Evolutionary conservation across 2,797 vertebrate species (phyloP).

Genomic region (Pteronotus mesoamericanus): DNA sequence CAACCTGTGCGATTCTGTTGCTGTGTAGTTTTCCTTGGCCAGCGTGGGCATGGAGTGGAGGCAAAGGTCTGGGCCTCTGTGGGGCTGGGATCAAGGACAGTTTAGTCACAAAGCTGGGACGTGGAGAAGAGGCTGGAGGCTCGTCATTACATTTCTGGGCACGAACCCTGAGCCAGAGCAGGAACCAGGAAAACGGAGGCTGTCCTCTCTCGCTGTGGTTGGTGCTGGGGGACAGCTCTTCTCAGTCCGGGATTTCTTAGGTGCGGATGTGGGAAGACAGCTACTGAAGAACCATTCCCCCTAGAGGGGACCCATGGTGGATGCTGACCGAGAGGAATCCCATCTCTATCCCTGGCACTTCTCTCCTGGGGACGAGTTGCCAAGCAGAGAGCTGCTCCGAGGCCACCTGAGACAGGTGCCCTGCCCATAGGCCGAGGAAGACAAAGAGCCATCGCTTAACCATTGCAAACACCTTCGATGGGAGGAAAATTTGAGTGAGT

Average conservation of each 20-base stretch:
- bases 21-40: background rate
- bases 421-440: background rate
- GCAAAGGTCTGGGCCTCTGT: rapidly evolving
- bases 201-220: background rate
- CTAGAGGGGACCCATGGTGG: background rate
- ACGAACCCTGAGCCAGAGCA: background rate
- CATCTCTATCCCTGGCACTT: background rate
- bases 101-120: background rate
- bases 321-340: background rate
- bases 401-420: rapidly evolving
- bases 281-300: background rate
- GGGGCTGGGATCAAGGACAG: background rate
- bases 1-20: background rate
- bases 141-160: background rate
- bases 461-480: background rate
- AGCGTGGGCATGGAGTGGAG: background rate
- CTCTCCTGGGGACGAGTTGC: background rate
- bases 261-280: background rate
- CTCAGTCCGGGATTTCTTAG: background rate
- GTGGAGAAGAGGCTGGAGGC: background rate
- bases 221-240: background rate
- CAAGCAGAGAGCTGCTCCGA: background rate
- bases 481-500: background rate
- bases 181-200: background rate
- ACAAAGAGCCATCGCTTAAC: background rate